Conservation (phyloP, 2,888 invertebrate species). For the Galeruca laticollis region DNA sequence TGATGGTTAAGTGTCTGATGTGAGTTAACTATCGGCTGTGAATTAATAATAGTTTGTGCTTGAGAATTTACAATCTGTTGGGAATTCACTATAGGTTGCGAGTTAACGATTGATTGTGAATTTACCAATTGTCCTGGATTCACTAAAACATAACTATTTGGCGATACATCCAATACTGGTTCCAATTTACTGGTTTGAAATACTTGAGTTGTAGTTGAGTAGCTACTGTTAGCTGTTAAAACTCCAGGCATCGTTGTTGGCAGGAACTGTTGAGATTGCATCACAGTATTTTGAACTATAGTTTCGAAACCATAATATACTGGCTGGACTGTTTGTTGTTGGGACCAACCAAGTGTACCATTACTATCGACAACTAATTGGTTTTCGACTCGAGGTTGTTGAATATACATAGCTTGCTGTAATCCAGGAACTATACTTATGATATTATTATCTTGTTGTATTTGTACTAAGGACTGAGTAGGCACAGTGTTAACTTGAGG, state of each 20-base stretch:
- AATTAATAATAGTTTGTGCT: conserved; percentile 44
- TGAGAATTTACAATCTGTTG: conserved; percentile 44
- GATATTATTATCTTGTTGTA: conserved; percentile 66
- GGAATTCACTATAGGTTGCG: conserved; percentile 42
- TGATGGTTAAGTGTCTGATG: conserved; percentile 41
- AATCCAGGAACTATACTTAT: conserved; percentile 62
- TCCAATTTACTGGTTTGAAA: conserved; percentile 89
- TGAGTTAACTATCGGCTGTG: conserved; percentile 40
- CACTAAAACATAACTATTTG: conserved; percentile 76
- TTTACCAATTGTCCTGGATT: conserved; percentile 72
- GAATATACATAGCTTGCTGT: conserved; percentile 63
- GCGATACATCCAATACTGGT: conserved; percentile 81
- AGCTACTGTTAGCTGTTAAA: conserved; percentile 84
- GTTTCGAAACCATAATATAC: conserved; percentile 88
- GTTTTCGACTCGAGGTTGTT: conserved; percentile 62
- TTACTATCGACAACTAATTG: conserved; percentile 64
- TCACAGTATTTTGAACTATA: conserved; percentile 88
- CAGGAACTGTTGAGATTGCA: conserved; percentile 90
- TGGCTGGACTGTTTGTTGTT: conserved; percentile 67
- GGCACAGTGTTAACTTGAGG: conserved; percentile 67
- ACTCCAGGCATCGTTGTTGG: conserved; percentile 86
- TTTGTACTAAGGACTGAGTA: conserved; percentile 66
- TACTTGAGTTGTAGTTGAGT: conserved; percentile 86
- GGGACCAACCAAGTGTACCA: conserved; percentile 63
- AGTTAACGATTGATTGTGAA: conserved; percentile 51